These are phyloP conservation scores for Steromphala cineraria DNA, from an alignment of 2,888 invertebrate species.

Conservation along the genomic window DNA sequence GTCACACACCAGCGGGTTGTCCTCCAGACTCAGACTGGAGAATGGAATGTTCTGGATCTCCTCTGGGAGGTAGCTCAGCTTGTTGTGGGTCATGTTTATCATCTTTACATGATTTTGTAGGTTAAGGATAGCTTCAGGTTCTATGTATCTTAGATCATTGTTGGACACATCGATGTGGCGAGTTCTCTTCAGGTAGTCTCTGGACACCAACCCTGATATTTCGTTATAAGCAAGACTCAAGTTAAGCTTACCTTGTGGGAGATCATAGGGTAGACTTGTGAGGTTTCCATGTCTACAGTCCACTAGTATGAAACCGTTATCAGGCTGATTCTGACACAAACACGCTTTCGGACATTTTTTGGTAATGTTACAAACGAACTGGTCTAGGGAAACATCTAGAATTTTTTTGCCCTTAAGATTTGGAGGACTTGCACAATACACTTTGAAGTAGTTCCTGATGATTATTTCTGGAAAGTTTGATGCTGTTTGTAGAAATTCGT, in stretches of 20 bases:
- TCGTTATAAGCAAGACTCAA: not conserved
- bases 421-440: not conserved
- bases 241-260: not conserved
- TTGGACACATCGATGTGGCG: not conserved
- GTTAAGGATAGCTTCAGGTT: not conserved
- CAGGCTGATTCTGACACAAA: slow-evolving; percentile 3
- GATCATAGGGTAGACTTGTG: not conserved
- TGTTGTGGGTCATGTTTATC: not conserved
- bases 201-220: not conserved
- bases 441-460: not conserved
- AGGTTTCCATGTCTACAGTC: not conserved
- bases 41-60: not conserved
- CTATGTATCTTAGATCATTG: not conserved
- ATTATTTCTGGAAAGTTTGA: not conserved
- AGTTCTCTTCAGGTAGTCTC: not conserved
- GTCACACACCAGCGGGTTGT: not conserved
- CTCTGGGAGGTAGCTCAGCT: not conserved
- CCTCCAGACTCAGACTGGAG: not conserved
- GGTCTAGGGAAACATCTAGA: not conserved
- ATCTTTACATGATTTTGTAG: not conserved
- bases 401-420: not conserved
- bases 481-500: not conserved
- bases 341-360: not conserved
- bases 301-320: not conserved
- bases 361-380: not conserved